Base-by-base conservation (phyloP, 1,140 invertebrate genomes). In the Camponotus vicinus region DNA sequence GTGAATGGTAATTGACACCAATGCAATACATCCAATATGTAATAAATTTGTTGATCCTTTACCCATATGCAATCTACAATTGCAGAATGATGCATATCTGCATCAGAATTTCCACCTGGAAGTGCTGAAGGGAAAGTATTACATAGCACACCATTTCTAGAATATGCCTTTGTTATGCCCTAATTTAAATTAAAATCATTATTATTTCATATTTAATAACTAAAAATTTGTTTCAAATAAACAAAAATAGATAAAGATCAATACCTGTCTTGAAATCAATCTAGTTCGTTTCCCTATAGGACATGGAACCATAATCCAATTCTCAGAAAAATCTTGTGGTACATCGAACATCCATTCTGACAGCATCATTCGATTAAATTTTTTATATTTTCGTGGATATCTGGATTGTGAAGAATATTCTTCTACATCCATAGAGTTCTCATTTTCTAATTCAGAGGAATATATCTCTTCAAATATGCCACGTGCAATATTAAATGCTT, bases 271-370 rank as follows among this genome's bases (percentile, higher is more conserved):
- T 21, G 98, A 97, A 57, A 99, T 96, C 55, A 99, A 95, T 8
- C 99, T 94, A 90, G 96, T 96, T 85, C 98, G 95, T 88, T 96
- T 96, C 40, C 98, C 98, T 90, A 97, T 96, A 49, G 98, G 98
- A 94, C 98, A 98, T 0, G 97, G 96, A 45, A 98, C 96, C 85
- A 98, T 96, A n/a, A 97, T 93, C 98, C 98, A 99, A 70, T 97
- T 96, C 9, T 96, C 94, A 42, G 96, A 91, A 90, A 99, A 97
- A 94, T 98, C 97, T 77, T 96, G 95, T 18, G 98, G 98, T 66
- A 97, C 96, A 89, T 99, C 98, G 2, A 97, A 94, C 93, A 99
- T 95, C 98, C 98, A 99, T 94, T 99, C 98, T 0, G 98, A 99
- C 37, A 98, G 92, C 98, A 98, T 98, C 49, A 98, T 93, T 93